Evolutionary conservation across 2,888 invertebrate species (phyloP).

Genomic region (Ligdia adustata): DNA sequence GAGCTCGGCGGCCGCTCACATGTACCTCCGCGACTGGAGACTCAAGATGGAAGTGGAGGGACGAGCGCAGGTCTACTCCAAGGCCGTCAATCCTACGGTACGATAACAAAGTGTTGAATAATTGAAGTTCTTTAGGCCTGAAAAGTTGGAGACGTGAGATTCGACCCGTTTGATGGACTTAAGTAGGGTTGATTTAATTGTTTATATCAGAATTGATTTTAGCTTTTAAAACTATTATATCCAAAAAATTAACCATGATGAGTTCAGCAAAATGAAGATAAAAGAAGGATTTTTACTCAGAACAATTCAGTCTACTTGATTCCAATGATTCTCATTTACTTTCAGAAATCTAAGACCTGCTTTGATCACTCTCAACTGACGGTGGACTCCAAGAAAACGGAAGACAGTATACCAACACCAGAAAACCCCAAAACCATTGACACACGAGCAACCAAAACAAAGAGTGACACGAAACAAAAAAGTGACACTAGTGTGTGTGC

Average conservation of each 20-base stretch:
- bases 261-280: no score
- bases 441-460: slow-evolving; percentile 32
- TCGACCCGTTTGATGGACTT: no score
- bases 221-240: no score
- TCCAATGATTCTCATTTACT: background rate
- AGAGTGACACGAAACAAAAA: slow-evolving; percentile 44
- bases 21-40: slow-evolving; percentile 76
- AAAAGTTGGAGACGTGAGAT: no score
- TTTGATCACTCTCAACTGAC: slow-evolving; percentile 72
- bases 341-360: slow-evolving; percentile 74
- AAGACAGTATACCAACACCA: slow-evolving; percentile 12
- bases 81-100: slow-evolving; percentile 69
- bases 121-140: no score
- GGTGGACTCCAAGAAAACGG: slow-evolving; percentile 36
- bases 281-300: no score
- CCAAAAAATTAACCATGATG: no score
- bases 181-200: no score
- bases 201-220: no score
- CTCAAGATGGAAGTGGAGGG: slow-evolving; percentile 74
- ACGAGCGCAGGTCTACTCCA: slow-evolving; percentile 70
- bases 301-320: background rate
- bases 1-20: slow-evolving; percentile 70
- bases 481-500: slow-evolving; percentile 49
- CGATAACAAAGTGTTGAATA: no score
- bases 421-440: slow-evolving; percentile 11